Conservation (phyloP, 2,888 invertebrate species). For the Parthenolecanium corni region DNA sequence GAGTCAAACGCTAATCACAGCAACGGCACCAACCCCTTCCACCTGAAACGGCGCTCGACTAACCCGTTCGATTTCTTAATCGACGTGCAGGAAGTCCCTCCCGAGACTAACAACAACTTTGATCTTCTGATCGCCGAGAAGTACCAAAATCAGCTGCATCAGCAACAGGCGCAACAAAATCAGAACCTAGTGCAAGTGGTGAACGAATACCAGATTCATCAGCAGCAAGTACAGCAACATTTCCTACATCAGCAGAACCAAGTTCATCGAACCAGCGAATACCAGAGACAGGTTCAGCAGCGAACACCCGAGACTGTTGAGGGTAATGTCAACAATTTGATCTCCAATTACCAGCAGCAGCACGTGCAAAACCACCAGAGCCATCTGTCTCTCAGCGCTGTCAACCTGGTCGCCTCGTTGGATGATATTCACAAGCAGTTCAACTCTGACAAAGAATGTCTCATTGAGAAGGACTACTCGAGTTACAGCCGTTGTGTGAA, state of each 20-base stretch:
- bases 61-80: not conserved
- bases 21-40: not conserved
- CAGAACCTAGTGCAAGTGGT: no score
- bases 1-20: not conserved
- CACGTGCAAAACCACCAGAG: no score
- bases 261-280: not conserved
- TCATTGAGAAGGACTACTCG: not conserved
- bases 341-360: no score
- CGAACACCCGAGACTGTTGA: not conserved
- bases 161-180: not conserved
- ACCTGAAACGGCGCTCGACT: not conserved
- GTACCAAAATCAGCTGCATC: not conserved
- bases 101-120: not conserved
- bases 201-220: not conserved
- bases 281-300: not conserved
- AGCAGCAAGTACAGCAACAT: not conserved
- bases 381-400: not conserved
- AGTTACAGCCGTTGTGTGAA: not conserved
- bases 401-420: not conserved
- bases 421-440: conserved; percentile 20
- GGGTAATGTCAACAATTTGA: not conserved
- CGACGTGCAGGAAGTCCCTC: not conserved
- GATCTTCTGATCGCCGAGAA: not conserved
- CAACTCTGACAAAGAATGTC: conserved; percentile 18
- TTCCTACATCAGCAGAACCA: not conserved